phyloP scores from a whole-genome alignment of 37 sponge, comb jelly and placozoan genomes.

The Ianthella basta region DNA sequence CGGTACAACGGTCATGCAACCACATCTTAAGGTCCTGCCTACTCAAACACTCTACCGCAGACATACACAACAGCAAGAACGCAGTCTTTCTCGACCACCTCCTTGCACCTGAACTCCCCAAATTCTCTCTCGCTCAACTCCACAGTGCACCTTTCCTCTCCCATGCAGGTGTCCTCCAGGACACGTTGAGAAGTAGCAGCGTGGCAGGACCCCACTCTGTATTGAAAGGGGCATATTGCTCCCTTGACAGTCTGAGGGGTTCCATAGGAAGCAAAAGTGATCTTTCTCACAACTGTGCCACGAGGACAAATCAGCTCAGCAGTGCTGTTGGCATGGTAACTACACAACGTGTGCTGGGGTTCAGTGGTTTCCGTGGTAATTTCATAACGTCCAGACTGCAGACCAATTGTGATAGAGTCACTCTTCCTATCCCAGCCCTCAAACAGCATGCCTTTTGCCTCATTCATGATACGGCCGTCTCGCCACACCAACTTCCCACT shows the following conservation, averaged over 20 bases:
- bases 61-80: conserved; percentile 21
- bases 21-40: no score
- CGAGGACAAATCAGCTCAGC: not conserved
- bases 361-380: conserved; percentile 7
- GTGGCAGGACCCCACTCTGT: conserved; percentile 14
- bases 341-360: not conserved
- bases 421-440: conserved; percentile 3
- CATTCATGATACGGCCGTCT: not conserved
- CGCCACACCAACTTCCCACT: conserved; percentile 11
- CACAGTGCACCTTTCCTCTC: not conserved
- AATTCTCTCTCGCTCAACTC: conserved; percentile 2
- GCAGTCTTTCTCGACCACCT: not conserved
- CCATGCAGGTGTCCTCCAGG: conserved; percentile 15
- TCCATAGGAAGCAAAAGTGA: conserved; percentile 21
- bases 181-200: conserved; percentile 1
- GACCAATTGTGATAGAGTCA: not conserved
- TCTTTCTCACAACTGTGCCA: conserved; percentile 1
- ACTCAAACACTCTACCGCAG: conserved; percentile 1
- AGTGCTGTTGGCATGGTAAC: not conserved
- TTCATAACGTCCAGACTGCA: conserved; percentile 10
- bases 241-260: not conserved
- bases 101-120: not conserved
- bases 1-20: no score
- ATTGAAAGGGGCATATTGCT: not conserved
- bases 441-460: not conserved